Evolutionary conservation across 2,113 vertebrate species (phyloP).

Genomic region (Anhinga rufa): DNA sequence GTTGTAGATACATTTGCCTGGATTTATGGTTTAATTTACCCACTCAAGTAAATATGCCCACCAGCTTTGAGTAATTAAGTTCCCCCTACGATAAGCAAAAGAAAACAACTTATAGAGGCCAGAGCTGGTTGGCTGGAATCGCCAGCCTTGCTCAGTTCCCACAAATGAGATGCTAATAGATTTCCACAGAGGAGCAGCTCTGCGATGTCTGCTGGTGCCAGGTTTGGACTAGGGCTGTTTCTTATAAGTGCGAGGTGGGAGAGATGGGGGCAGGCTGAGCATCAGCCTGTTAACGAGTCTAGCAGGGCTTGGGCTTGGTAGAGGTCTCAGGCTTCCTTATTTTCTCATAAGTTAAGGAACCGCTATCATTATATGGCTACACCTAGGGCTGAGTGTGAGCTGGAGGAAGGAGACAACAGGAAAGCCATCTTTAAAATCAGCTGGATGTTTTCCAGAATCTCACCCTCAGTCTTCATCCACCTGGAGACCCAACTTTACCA

Average conservation of each 20-base stretch:
- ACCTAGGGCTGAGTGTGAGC: neutral
- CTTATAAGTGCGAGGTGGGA: neutral
- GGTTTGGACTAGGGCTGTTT: neutral
- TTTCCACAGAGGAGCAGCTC: neutral
- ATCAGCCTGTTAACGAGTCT: neutral
- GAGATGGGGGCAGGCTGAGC: neutral
- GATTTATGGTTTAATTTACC: conserved; percentile 31
- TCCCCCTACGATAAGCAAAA: neutral
- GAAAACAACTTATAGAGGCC: neutral
- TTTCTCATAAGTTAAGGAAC: neutral
- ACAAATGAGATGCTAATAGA: neutral
- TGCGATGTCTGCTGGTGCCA: neutral
- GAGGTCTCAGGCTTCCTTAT: neutral
- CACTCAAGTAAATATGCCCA: neutral
- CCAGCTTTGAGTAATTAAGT: conserved; percentile 25
- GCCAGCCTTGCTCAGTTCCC: neutral
- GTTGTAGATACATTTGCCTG: conserved; percentile 1
- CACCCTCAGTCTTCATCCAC: neutral
- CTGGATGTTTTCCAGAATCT: neutral
- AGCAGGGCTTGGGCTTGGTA: neutral
- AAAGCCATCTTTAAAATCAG: neutral
- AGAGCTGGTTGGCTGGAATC: neutral
- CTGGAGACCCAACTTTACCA: neutral
- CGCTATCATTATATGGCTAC: neutral
- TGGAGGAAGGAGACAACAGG: neutral